These are phyloP conservation scores for Drymodes brunneopygia DNA, from an alignment of 2,113 vertebrate genomes.

Conservation along the genomic window DNA sequence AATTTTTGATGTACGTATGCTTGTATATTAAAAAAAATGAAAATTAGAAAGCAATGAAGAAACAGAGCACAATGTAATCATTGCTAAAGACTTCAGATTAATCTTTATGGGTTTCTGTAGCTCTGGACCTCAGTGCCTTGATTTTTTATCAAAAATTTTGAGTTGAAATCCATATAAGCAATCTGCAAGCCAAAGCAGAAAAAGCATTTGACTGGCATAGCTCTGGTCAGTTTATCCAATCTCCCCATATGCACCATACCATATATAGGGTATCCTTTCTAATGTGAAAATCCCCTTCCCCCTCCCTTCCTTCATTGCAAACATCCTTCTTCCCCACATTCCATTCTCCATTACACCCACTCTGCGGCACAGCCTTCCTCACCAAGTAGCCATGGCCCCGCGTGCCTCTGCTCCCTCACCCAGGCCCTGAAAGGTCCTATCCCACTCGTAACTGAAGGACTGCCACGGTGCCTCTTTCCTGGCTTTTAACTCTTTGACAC, in stretches of 20 bases:
- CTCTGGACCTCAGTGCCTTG: background rate
- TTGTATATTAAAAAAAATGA: background rate
- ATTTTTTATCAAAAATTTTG: background rate
- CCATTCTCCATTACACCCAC: background rate
- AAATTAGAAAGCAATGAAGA: background rate
- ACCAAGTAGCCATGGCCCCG: background rate
- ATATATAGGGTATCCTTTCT: background rate
- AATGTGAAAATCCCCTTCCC: background rate
- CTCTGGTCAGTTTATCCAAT: background rate
- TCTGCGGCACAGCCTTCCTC: background rate
- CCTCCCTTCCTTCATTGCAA: background rate
- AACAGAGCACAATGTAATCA: background rate
- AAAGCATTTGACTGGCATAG: background rate
- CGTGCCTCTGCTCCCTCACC: fast-evolving
- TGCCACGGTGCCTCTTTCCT: fast-evolving
- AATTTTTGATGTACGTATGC: background rate
- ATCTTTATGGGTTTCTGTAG: background rate
- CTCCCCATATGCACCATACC: background rate
- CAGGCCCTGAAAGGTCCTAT: background rate
- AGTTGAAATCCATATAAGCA: background rate
- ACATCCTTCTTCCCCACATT: background rate
- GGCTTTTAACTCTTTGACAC: background rate
- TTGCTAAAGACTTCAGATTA: background rate
- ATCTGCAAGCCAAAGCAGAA: background rate
- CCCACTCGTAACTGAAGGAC: background rate